Evolutionary conservation across 2,888 invertebrate genomes (phyloP).

Genomic region (Nezara viridula): DNA sequence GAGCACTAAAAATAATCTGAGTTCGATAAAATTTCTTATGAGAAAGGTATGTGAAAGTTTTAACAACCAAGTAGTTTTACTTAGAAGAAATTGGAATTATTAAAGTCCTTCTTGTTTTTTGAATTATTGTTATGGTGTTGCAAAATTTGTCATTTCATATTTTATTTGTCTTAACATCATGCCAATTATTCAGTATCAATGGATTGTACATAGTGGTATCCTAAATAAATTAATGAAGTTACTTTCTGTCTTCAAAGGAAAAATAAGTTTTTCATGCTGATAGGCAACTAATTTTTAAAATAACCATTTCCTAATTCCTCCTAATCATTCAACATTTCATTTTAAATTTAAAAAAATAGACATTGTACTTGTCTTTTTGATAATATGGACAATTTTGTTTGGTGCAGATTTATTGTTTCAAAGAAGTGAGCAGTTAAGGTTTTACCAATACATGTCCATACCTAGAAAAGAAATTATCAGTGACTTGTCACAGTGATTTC

Average conservation of each 20-base stretch:
- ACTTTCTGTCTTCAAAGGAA: background rate
- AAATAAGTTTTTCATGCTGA: background rate
- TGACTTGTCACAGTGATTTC: too few relatives aligned
- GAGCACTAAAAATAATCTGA: background rate
- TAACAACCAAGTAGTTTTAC: background rate
- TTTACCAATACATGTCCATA: too few relatives aligned
- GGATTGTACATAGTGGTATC: background rate
- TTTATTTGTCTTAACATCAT: background rate
- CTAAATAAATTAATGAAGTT: background rate
- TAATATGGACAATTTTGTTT: too few relatives aligned
- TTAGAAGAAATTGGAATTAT: background rate
- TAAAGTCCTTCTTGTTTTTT: background rate
- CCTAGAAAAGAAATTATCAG: too few relatives aligned
- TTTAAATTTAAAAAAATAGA: too few relatives aligned
- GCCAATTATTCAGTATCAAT: background rate
- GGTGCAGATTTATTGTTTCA: too few relatives aligned
- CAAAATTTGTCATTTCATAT: constrained; percentile 11
- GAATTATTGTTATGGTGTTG: background rate
- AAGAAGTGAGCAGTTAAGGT: too few relatives aligned
- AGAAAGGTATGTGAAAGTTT: background rate
- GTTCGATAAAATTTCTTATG: background rate
- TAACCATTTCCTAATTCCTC: background rate
- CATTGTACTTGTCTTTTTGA: too few relatives aligned
- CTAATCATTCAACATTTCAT: too few relatives aligned
- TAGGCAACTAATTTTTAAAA: background rate